Evolutionary conservation across 2,797 vertebrate genomes (phyloP), one percentile per base, ranked within the genome.

Genomic region (Danio albolineatus): DNA sequence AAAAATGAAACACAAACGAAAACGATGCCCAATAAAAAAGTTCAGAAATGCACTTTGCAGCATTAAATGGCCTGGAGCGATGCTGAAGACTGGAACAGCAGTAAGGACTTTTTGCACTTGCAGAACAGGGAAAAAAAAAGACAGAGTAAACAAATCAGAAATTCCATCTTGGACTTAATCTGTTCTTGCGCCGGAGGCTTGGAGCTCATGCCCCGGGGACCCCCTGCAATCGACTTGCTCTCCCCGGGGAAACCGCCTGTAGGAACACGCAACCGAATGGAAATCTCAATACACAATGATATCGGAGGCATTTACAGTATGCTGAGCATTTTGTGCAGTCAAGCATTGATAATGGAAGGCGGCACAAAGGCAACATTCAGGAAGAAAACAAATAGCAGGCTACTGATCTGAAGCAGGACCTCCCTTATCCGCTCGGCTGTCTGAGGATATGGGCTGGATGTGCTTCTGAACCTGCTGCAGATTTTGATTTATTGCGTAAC

Each of bases 241-340:
- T 81, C 84, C 87, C 89, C 10, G 61, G 90, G 88, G 91, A 90
- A 82, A 79, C 69, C 60, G 85, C 83, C 86, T 88, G 66, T 85
- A 78, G 53, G 87, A 91, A 90, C 88, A 90, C 89, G 89, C 91
- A 92, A 84, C 89, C 89, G 89, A 89, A 93, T 88, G 91, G 90
- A 92, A 93, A 93, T 91, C 86, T 88, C 90, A 88, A 91, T 90
- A 88, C 87, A 87, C 86, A 85, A 82, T 90, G 87, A 90, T 86
- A 90, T 85, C 88, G 90, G 89, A 91, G 89, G 90, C 84, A 85
- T 93, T 93, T 90, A 93, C 90, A 92, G 89, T 91, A 92, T 88
- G 89, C 86, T 92, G 91, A 83, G 83, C 90, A 90, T 87, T 86
- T 90, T 84, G 85, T 39, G 83, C 90, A 91, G 64, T 88, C 90